These are phyloP conservation scores for Zygothrica quintamaculata DNA, from an alignment of 2,888 invertebrate genomes.

Conservation along the genomic window DNA sequence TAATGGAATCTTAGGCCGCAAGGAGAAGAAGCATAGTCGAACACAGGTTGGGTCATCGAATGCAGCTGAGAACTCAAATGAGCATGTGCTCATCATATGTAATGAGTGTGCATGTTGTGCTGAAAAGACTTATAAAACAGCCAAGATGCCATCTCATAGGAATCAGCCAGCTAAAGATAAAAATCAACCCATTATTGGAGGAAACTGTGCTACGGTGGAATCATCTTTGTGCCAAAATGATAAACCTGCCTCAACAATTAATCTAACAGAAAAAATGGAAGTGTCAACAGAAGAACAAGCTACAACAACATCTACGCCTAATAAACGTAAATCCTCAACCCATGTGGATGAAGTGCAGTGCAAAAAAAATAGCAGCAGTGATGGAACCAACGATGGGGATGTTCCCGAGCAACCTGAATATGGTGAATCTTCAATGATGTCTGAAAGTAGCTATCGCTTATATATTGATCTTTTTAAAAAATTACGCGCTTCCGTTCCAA, in stretches of 20 bases:
- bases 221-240: neutral
- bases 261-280: slow-evolving; percentile 5
- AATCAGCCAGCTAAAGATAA: neutral
- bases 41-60: no score
- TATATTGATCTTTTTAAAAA: slow-evolving; percentile 63
- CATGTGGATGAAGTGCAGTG: slow-evolving; percentile 62
- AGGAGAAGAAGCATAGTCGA: neutral
- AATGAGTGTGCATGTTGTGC: no score
- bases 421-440: slow-evolving; percentile 6
- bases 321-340: slow-evolving; percentile 65
- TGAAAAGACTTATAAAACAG: neutral
- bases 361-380: slow-evolving; percentile 53
- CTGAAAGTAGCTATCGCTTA: slow-evolving; percentile 59
- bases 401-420: slow-evolving; percentile 8
- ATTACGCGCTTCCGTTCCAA: slow-evolving; percentile 77
- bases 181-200: neutral
- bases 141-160: neutral
- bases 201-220: neutral
- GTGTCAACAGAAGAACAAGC: slow-evolving; percentile 4
- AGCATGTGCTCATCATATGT: no score
- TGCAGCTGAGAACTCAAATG: no score
- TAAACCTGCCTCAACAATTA: no score
- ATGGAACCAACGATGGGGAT: slow-evolving; percentile 34
- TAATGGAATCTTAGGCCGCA: slow-evolving; percentile 89
- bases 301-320: slow-evolving; percentile 58